Conservation (phyloP, 23 tunicate species). For the Diplosoma virens region DNA sequence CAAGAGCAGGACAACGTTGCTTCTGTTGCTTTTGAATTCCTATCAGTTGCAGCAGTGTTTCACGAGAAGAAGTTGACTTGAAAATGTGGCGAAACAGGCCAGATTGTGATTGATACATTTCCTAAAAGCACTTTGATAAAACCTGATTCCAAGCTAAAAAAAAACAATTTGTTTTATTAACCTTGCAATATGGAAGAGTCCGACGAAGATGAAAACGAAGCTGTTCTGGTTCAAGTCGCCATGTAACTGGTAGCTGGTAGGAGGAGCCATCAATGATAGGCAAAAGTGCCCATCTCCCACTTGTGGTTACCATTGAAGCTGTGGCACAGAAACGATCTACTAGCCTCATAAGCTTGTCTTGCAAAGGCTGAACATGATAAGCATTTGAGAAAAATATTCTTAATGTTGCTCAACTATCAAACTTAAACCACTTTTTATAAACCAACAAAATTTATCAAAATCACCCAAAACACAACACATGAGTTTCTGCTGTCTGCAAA, state of each 20-base stretch:
- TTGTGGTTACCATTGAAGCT: constrained; percentile 72
- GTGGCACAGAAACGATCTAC: constrained; percentile 84
- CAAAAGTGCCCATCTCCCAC: constrained; percentile 60
- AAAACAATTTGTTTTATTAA: background rate
- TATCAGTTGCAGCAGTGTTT: constrained; percentile 67
- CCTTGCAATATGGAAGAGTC: constrained; percentile 71
- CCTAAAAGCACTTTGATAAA: constrained; percentile 37
- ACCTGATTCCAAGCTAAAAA: background rate
- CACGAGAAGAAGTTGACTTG: constrained; percentile 59
- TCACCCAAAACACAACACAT: too few relatives aligned
- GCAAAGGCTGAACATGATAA: constrained; percentile 42
- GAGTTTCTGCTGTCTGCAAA: too few relatives aligned
- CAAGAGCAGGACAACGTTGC: constrained; percentile 48
- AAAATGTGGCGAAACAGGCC: constrained; percentile 57
- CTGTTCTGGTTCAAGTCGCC: constrained; percentile 76
- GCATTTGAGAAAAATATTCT: background rate
- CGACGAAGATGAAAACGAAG: constrained; percentile 51
- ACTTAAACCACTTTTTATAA: background rate
- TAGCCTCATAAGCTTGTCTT: constrained; percentile 54
- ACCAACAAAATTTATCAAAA: background rate
- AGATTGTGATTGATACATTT: constrained; percentile 65
- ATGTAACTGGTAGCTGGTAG: constrained; percentile 52
- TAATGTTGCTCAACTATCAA: background rate
- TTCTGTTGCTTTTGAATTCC: constrained; percentile 62
- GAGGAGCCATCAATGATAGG: constrained; percentile 74